Base-by-base conservation (phyloP, 2,797 vertebrate species). In the Tenualosa thibaudeaui region DNA sequence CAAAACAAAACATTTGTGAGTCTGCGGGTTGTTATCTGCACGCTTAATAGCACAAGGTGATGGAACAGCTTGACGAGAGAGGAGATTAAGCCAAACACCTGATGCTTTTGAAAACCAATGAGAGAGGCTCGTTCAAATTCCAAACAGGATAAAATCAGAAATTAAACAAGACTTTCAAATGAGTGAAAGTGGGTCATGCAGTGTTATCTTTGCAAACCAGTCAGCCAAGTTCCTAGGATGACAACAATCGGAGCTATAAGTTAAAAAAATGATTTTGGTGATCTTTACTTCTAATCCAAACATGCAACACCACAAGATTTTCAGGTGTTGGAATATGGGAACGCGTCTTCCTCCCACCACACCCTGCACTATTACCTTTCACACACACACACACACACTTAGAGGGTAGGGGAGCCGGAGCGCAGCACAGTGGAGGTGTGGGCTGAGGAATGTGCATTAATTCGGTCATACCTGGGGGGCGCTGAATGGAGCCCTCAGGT, bases 401-500 rank as follows among this genome's bases (percentile, higher is more conserved):
- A 78, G 50, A 78, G 40, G 17, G 53, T 58, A 22, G 40, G 54
- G 56, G 68, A 82, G 82, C 83, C 26, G 54, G 75, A 65, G 71
- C 26, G 50, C 82, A 46, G 78, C 54, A 56, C 4, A 85, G 82
- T 62, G 83, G 84, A 78, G 78, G 60, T 53, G 46, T 43, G 7
- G 56, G 81, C 37, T 71, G 83, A 43, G 54, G 83, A 82, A 83
- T 85, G 50, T 81, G 85, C 86, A 89, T 85, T 85, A 86, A 81
- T 81, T 86, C 93, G 89, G 95, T 96, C 94, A 95, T 96, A 96
- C 94, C 96, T 97, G 96, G 91, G 93, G 94, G 95, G 95, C 93
- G 94, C 93, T 96, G 96, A 96, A 97, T 92, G 90, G 94, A 96
- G 90, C 93, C 93, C 94, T 96, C 96, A 97, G 94, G 96, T 95